phyloP scores from a whole-genome alignment of 2,888 invertebrate species.

The Plagiodera versicolora region DNA sequence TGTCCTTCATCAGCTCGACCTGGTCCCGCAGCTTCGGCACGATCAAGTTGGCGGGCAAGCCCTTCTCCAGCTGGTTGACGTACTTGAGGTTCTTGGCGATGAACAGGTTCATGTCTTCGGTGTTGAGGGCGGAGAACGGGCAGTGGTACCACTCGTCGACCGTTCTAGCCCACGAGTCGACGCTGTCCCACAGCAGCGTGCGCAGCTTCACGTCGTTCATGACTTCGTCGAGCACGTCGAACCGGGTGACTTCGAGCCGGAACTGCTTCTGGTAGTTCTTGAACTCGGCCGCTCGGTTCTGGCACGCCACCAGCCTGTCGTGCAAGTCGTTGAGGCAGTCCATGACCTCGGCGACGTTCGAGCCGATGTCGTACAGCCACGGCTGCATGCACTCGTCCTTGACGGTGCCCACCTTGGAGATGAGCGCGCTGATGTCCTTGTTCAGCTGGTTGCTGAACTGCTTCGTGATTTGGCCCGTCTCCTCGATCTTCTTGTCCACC shows the following conservation, averaged over 20 bases:
- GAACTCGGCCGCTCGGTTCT: conserved; percentile 72
- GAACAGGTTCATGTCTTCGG: conserved; percentile 71
- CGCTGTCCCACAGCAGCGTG: conserved; percentile 77
- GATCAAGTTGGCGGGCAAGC: conserved; percentile 77
- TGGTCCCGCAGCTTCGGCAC: conserved; percentile 75
- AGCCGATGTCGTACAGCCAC: conserved; percentile 72
- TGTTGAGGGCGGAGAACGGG: conserved; percentile 67
- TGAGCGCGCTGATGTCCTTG: conserved; percentile 74
- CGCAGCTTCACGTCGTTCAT: conserved; percentile 78
- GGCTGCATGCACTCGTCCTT: conserved; percentile 75
- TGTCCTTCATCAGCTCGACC: conserved; percentile 60
- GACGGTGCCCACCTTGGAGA: conserved; percentile 71
- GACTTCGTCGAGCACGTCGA: conserved; percentile 79
- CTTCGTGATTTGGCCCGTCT: conserved; percentile 68
- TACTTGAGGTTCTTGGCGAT: conserved; percentile 71
- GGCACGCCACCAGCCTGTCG: conserved; percentile 65
- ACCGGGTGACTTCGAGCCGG: conserved; percentile 80
- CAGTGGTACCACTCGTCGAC: conserved; percentile 67
- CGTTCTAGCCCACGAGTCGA: conserved; percentile 72
- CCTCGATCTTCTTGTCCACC: conserved; percentile 71
- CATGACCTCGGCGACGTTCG: conserved; percentile 68
- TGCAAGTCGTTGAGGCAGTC: conserved; percentile 66
- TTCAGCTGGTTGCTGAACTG: conserved; percentile 74
- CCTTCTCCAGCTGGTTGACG: conserved; percentile 79
- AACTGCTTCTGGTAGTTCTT: conserved; percentile 83